These are phyloP conservation scores for Fukomys damarensis DNA, from an alignment of 2,113 vertebrate species.

Conservation along the genomic window DNA sequence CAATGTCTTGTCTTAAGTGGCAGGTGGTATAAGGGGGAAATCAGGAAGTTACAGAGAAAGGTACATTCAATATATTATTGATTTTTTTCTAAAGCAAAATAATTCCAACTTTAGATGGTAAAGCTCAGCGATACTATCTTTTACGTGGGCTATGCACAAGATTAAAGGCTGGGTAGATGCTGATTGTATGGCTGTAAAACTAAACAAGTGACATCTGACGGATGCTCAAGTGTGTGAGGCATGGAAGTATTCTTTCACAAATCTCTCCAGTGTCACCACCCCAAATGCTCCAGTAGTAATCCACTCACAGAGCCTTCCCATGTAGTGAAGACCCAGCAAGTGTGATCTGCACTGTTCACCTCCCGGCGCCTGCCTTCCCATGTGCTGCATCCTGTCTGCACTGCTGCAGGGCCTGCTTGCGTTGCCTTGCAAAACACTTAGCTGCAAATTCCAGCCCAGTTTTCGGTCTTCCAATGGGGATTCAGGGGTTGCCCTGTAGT, in stretches of 20 bases:
- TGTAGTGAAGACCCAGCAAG: background rate
- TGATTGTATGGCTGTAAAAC: background rate
- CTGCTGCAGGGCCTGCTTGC: background rate
- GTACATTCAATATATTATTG: background rate
- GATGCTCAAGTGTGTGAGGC: background rate
- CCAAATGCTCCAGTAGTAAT: background rate
- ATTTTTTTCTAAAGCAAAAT: background rate
- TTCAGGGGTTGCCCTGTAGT: background rate
- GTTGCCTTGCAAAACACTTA: background rate
- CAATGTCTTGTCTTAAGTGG: background rate
- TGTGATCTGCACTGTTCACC: no score
- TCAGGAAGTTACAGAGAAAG: background rate
- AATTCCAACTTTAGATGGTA: background rate
- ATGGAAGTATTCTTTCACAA: background rate
- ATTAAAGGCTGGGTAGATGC: background rate
- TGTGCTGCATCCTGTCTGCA: background rate
- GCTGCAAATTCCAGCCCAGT: background rate
- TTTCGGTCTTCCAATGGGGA: background rate
- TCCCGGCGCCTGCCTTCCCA: background rate
- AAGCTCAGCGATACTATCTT: no score
- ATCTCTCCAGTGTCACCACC: background rate
- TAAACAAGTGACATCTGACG: background rate
- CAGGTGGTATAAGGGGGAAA: background rate
- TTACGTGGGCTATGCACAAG: no score
- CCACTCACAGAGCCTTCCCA: background rate